Base-by-base conservation (phyloP, 2,888 invertebrate species). In the Theristus sp. region DNA sequence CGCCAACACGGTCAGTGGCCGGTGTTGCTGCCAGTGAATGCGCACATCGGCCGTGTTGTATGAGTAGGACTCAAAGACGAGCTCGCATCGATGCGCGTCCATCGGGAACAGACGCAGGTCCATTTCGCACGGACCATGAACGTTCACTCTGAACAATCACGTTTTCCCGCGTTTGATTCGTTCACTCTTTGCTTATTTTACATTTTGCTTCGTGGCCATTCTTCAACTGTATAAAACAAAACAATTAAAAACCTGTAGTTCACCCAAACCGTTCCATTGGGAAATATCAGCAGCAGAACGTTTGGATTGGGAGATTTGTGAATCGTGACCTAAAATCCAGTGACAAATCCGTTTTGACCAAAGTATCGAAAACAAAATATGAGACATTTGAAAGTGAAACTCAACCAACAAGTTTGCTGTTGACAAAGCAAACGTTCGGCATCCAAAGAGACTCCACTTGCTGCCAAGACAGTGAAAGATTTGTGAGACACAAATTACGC, bases 31-130 rank as follows among this genome's bases (percentile, higher is more conserved):
- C 72, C 72, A 72, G 25, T 69, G 64, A n/a, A 72, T 71, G 24
- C 69, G 64, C 31, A 72, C 72, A 63, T 72, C 72, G 6, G 73
- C 73, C 3, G 68, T 73, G 63, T 72, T 72, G 64, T 70, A 72
- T n/a, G 70, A 71, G 63, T 72, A 72, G 63, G 26, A 25, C 24
- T 71, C 71, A 59, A 72, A 70, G 17, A 72, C 64, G 29, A 73
- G 64, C 62, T 68, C 67, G 63, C 72, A 72, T 55, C 66, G 66
- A 62, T 73, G 72, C 22, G 67, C 60, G 61, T 72, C 72, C 72
- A 72, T 71, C 17, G 72, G 70, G 57, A 71, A 70, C 60, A 68
- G 62, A 1, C 60, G 63, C 59, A 70, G 62, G 56, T 72, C 72
- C 56, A 73, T 64, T 62, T 67, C 66, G 60, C 72, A 72, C 0